Evolutionary conservation across 2,888 invertebrate genomes (phyloP).

Genomic region (Sesamia inferens): DNA sequence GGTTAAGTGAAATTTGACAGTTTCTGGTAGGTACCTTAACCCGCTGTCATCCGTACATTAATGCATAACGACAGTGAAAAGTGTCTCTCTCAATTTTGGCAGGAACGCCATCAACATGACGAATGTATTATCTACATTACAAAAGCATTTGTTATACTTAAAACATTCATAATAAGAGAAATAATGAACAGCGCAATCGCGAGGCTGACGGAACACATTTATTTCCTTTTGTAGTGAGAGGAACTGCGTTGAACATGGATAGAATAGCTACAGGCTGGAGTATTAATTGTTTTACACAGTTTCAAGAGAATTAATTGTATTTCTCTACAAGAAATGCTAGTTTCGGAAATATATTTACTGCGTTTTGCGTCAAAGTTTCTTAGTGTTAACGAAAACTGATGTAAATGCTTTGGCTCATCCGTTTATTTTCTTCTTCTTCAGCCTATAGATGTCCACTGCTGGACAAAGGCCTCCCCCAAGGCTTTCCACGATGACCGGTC

Average conservation of each 20-base stretch:
- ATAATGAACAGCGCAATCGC: constrained; percentile 67
- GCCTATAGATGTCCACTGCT: too few relatives aligned
- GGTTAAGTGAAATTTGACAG: too few relatives aligned
- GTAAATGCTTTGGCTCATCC: too few relatives aligned
- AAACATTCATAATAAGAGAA: constrained; percentile 59
- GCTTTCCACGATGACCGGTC: too few relatives aligned
- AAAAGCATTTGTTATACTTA: constrained; percentile 41
- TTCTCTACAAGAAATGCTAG: neutral
- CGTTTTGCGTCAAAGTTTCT: too few relatives aligned
- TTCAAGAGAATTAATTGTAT: constrained; percentile 5
- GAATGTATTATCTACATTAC: constrained; percentile 19
- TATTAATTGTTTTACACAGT: constrained; percentile 24
- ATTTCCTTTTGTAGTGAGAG: constrained; percentile 64
- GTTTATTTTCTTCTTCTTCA: too few relatives aligned
- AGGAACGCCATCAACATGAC: constrained; percentile 23
- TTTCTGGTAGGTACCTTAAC: too few relatives aligned
- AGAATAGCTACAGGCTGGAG: constrained; percentile 1
- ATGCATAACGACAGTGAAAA: neutral
- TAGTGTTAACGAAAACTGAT: too few relatives aligned
- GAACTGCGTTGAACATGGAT: constrained; percentile 26
- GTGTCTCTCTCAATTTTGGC: neutral
- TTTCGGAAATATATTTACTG: neutral
- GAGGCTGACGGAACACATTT: constrained; percentile 57
- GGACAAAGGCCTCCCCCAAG: too few relatives aligned
- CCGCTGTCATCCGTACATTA: too few relatives aligned